Evolutionary conservation across 2,888 invertebrate genomes (phyloP).

Genomic region (Zootermopsis nevadensis): DNA sequence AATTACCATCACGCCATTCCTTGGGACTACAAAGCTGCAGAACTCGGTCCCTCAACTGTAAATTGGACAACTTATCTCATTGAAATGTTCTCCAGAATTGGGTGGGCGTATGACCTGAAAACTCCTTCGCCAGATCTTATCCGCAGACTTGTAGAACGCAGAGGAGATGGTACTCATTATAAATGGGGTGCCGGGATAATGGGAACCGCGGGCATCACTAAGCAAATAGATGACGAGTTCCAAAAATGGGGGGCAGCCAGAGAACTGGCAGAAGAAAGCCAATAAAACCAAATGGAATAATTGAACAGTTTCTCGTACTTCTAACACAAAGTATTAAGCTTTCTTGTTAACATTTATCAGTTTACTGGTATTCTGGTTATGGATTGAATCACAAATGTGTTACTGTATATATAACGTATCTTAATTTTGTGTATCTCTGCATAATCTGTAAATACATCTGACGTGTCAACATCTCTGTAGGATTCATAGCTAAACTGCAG

Average conservation of each 20-base stretch:
- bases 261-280: not conserved
- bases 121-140: conserved; percentile 70
- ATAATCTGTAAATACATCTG: no score
- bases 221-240: not conserved
- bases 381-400: no score
- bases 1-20: conserved; percentile 67
- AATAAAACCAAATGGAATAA: not conserved
- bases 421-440: no score
- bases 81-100: conserved; percentile 77
- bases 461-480: no score
- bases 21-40: conserved; percentile 76
- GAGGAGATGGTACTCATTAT: conserved; percentile 69
- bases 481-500: no score
- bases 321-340: no score
- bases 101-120: conserved; percentile 85
- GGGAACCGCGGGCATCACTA: not conserved
- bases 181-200: conserved; percentile 6
- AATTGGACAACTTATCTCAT: conserved; percentile 78
- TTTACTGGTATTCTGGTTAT: no score
- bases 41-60: conserved; percentile 70
- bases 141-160: conserved; percentile 66
- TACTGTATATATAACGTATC: no score
- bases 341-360: no score
- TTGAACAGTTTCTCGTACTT: no score
- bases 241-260: conserved; percentile 17